phyloP scores from a whole-genome alignment of 2,888 invertebrate genomes.

The Dorcus parallelipipedus region DNA sequence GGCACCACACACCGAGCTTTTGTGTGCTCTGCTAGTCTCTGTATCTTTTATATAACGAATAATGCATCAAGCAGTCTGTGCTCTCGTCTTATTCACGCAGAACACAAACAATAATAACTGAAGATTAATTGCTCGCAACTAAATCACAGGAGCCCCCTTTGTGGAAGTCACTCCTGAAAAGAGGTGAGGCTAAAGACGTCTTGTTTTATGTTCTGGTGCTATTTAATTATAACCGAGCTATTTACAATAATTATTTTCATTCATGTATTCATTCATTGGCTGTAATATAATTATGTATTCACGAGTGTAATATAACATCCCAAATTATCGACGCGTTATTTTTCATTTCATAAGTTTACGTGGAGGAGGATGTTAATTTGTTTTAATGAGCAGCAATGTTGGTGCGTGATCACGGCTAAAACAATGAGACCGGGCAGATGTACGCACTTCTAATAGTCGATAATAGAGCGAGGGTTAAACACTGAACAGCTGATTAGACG shows the following conservation, averaged over 20 bases:
- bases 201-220: slow-evolving; percentile 12
- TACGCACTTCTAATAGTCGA: slow-evolving; percentile 17
- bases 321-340: too few species aligned
- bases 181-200: slow-evolving; percentile 13
- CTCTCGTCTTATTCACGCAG: not conserved
- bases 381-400: too few species aligned
- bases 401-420: slow-evolving; percentile 27
- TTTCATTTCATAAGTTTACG: too few species aligned
- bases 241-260: not conserved
- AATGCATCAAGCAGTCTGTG: not conserved
- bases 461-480: slow-evolving; percentile 18
- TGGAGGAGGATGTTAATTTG: too few species aligned
- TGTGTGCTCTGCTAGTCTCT: slow-evolving; percentile 9
- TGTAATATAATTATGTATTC: not conserved
- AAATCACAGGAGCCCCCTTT: slow-evolving; percentile 6
- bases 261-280: not conserved
- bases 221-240: slow-evolving; percentile 12
- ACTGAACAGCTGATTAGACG: slow-evolving; percentile 20
- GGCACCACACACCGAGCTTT: slow-evolving; percentile 19
- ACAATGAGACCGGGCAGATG: slow-evolving; percentile 30
- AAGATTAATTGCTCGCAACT: slow-evolving; percentile 10
- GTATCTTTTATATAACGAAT: slow-evolving; percentile 3
- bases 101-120: not conserved
- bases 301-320: not conserved
- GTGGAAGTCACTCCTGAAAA: slow-evolving; percentile 4